Evolutionary conservation across 2,888 invertebrate species (phyloP), one percentile per base, ranked within the genome.

Genomic region (Coelinius sp.): DNA sequence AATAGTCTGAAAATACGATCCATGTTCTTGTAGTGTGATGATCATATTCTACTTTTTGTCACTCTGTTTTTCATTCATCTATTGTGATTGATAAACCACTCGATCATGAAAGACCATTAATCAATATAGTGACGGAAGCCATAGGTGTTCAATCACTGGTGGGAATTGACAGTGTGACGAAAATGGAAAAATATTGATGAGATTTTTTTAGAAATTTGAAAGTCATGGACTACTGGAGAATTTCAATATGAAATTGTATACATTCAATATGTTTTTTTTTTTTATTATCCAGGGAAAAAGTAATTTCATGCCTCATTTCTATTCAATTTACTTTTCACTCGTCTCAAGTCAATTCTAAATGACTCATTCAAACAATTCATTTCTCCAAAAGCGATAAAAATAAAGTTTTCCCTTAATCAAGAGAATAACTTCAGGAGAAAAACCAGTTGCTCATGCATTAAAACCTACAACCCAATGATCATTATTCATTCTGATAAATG

Each of bases 381-480:
- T 12, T 1, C 12, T 6, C 22, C 27, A 10, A n/a, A 53, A 25
- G 10, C 12, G 25, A 53, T 25, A 53, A 53, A 53, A 24, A 24
- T 22, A 12, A n/a, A 25, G 14, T 53, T n/a, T 24, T n/a, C 25
- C 53, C 24, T 5, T 22, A 25, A 53, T 53, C 24, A 53, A 53
- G 53, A 53, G 25, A 53, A 53, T 53, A 12, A 53, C 25, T 53
- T 24, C 53, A 10, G 25, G n/a, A 25, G n/a, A 6, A 53, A 53
- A 53, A 53, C 53, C 53, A 24, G 53, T 53, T 25, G 53, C 53
- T 24, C n/a, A 25, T 53, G 25, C 53, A 53, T 53, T 53, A 53
- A 53, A 53, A 25, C 53, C 24, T n/a, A n/a, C 25, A 22, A 5
- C 41, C 53, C 12, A 53, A 53, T 53, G 53, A 53, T 24, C 53